Percentiles rank a stretch among this genome's conserved stretches.
These are phyloP conservation scores for Manduca sexta DNA, from an alignment of 1,140 invertebrate genomes.

Conservation along the genomic window DNA sequence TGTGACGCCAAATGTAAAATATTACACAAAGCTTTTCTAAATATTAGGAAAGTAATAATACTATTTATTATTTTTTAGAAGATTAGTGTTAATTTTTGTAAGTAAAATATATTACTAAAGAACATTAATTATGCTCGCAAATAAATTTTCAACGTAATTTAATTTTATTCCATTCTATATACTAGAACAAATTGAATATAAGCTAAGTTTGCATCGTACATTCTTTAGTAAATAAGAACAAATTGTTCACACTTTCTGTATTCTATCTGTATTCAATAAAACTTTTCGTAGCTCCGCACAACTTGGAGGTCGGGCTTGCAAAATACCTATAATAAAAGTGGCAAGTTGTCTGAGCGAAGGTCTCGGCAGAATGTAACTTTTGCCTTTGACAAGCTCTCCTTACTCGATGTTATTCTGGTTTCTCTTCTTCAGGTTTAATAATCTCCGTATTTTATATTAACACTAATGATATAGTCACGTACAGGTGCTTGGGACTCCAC, in stretches of 20 bases:
- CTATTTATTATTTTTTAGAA: too few species aligned
- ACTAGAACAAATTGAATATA: too few species aligned
- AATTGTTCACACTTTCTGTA: slow-evolving; percentile 6
- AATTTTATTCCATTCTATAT: too few species aligned
- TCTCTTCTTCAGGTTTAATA: slow-evolving; percentile 5
- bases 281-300: not conserved
- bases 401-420: slow-evolving; percentile 3
- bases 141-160: too few species aligned
- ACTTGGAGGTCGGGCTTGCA: slow-evolving; percentile 7
- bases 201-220: too few species aligned
- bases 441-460: slow-evolving; percentile 9
- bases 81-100: too few species aligned
- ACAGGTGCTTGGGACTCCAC: too few species aligned
- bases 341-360: slow-evolving; percentile 15
- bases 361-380: slow-evolving; percentile 14
- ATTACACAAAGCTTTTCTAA: too few species aligned
- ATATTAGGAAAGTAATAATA: too few species aligned
- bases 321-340: slow-evolving; percentile 17
- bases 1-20: too few species aligned
- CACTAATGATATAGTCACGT: slow-evolving; percentile 1
- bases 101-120: too few species aligned
- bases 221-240: slow-evolving; percentile 1
- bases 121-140: too few species aligned
- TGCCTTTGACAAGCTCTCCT: slow-evolving; percentile 14
- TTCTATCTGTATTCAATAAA: slow-evolving; percentile 1